A percentile compares a stretch with the other conserved stretches of the same genome.
These are phyloP conservation scores for Agrilus planipennis DNA, from an alignment of 1,140 invertebrate species.

Conservation along the genomic window DNA sequence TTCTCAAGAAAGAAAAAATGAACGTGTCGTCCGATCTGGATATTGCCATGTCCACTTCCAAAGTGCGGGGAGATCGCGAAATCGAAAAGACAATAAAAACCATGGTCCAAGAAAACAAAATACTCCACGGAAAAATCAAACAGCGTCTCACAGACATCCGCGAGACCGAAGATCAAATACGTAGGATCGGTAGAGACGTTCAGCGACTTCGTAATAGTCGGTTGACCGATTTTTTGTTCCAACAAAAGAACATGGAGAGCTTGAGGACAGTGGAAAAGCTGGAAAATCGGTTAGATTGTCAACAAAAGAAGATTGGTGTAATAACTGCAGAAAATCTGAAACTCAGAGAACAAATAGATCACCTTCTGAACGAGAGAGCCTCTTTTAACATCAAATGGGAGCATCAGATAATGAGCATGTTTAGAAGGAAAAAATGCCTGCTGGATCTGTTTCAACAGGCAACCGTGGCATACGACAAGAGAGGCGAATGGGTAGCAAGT, in stretches of 20 bases:
- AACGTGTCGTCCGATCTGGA: no score
- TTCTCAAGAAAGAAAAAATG: no score
- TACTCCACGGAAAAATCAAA: constrained; percentile 3
- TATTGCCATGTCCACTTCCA: no score
- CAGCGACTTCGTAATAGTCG: not conserved
- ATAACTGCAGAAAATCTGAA: constrained; percentile 61
- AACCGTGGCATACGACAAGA: constrained; percentile 69
- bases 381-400: constrained; percentile 38
- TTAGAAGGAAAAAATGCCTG: constrained; percentile 57
- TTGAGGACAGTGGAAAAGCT: constrained; percentile 45
- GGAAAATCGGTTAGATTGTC: constrained; percentile 58
- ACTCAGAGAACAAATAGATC: constrained; percentile 66
- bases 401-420: constrained; percentile 55
- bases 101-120: no score
- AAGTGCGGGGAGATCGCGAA: no score
- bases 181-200: not conserved
- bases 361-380: constrained; percentile 53
- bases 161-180: constrained; percentile 7
- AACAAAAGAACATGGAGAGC: no score
- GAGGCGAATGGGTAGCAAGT: constrained; percentile 70
- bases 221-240: constrained; percentile 1
- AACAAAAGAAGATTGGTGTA: constrained; percentile 61
- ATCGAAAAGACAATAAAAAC: no score
- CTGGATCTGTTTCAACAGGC: constrained; percentile 71
- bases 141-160: not conserved